Evolutionary conservation across 2,113 vertebrate species (phyloP).

Genomic region (Labeo catla): DNA sequence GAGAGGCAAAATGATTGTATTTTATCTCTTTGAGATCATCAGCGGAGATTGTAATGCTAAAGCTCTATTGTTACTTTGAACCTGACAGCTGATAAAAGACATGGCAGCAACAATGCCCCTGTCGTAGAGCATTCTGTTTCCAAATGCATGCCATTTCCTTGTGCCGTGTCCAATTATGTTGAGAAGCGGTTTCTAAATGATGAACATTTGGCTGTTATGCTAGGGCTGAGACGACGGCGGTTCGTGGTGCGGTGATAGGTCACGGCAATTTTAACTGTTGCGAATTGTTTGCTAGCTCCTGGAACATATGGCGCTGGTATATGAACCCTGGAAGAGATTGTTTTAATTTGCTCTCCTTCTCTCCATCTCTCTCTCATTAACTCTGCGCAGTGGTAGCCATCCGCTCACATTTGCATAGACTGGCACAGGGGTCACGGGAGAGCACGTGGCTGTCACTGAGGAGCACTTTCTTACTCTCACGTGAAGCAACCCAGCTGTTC

Average conservation of each 20-base stretch:
- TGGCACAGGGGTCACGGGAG: conserved; percentile 31
- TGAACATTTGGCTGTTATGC: conserved; percentile 37
- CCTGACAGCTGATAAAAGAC: conserved; percentile 33
- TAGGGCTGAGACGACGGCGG: background rate
- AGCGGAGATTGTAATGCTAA: conserved; percentile 34
- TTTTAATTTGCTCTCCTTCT: conserved; percentile 15
- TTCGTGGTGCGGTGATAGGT: conserved; percentile 9
- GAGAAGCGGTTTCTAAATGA: conserved; percentile 14
- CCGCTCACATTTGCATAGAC: conserved; percentile 32
- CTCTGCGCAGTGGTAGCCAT: conserved; percentile 10
- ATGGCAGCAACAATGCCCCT: conserved; percentile 15
- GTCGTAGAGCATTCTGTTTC: conserved; percentile 19
- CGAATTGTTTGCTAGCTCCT: conserved; percentile 2
- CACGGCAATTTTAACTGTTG: background rate
- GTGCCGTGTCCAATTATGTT: conserved; percentile 30
- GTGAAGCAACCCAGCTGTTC: conserved; percentile 26
- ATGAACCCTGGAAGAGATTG: conserved; percentile 21
- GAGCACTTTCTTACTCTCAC: background rate
- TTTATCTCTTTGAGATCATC: conserved; percentile 42
- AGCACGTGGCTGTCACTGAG: background rate
- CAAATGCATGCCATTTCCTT: conserved; percentile 32
- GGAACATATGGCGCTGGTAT: conserved; percentile 23
- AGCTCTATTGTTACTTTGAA: conserved; percentile 37
- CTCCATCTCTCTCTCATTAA: conserved; percentile 36
- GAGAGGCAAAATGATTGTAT: conserved; percentile 32